These are phyloP conservation scores for Dione juno DNA, from an alignment of 2,888 invertebrate species.

Conservation along the genomic window DNA sequence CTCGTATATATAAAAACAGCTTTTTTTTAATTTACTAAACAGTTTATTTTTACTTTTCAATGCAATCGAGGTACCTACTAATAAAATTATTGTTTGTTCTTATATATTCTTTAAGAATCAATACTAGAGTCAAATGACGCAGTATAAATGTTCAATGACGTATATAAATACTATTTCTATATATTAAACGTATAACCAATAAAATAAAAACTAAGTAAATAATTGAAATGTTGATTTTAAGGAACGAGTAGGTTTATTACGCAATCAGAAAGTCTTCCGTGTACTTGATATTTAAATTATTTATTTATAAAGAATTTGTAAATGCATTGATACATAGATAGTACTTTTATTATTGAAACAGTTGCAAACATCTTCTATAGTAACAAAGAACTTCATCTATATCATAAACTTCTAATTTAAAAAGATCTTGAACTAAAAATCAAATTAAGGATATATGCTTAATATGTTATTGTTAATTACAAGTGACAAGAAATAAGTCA, in stretches of 20 bases:
- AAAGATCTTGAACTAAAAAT: too few relatives aligned
- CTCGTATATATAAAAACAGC: background rate
- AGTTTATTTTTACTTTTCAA: background rate
- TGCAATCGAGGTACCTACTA: background rate
- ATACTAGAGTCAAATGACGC: conserved; percentile 22
- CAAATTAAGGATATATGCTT: too few relatives aligned
- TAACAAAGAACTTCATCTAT: too few relatives aligned
- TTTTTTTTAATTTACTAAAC: background rate
- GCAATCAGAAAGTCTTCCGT: conserved; percentile 14
- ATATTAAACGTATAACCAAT: background rate
- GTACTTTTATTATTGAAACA: too few relatives aligned
- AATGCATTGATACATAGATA: too few relatives aligned
- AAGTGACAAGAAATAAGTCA: too few relatives aligned
- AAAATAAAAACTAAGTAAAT: conserved; percentile 9
- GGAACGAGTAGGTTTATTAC: background rate
- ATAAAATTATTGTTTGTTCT: background rate
- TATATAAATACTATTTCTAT: conserved; percentile 20
- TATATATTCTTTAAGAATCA: background rate
- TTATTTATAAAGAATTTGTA: too few relatives aligned
- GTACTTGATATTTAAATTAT: background rate
- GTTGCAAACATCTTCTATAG: too few relatives aligned
- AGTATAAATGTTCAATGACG: conserved; percentile 22
- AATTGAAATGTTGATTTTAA: conserved; percentile 18
- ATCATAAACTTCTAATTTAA: too few relatives aligned
- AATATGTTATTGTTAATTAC: too few relatives aligned